Evolutionary conservation across 2,113 vertebrate genomes (phyloP).

Genomic region (Oophaga pumilio): DNA sequence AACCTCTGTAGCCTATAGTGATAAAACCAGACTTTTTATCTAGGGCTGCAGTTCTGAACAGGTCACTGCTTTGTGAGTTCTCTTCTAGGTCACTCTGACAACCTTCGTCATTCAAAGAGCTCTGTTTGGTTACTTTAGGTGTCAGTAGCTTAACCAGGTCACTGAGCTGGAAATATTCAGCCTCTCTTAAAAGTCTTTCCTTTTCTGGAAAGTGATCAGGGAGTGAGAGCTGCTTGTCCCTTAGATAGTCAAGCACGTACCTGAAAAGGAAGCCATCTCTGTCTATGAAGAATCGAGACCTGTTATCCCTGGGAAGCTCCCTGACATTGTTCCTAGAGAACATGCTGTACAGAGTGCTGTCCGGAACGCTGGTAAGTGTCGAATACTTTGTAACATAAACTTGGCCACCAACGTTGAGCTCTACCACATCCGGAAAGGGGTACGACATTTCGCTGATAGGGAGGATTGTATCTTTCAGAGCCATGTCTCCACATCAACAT

Average conservation of each 20-base stretch:
- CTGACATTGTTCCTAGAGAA: constrained; percentile 75
- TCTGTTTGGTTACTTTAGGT: constrained; percentile 81
- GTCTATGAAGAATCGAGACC: constrained; percentile 88
- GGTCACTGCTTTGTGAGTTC: constrained; percentile 79
- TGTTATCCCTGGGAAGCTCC: constrained; percentile 83
- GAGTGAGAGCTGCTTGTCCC: constrained; percentile 84
- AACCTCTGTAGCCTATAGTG: constrained; percentile 85
- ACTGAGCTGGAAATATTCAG: constrained; percentile 83
- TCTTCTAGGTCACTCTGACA: constrained; percentile 88
- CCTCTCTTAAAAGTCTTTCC: constrained; percentile 83
- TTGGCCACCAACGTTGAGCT: constrained; percentile 88
- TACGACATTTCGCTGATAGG: constrained; percentile 86
- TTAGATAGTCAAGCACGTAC: constrained; percentile 86
- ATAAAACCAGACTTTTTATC: constrained; percentile 85
- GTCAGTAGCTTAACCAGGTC: constrained; percentile 81
- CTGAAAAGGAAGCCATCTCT: constrained; percentile 90
- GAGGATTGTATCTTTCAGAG: constrained; percentile 84
- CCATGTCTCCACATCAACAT: constrained; percentile 71
- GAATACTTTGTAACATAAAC: constrained; percentile 87
- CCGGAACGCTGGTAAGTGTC: constrained; percentile 84
- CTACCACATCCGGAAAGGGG: constrained; percentile 85
- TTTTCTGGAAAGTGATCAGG: constrained; percentile 89
- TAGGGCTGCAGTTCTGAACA: constrained; percentile 59
- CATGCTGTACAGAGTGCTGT: constrained; percentile 82
- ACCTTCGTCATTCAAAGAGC: constrained; percentile 85